Evolutionary conservation across 2,888 invertebrate genomes (phyloP).

Genomic region (Macrosoma leucophasiata): DNA sequence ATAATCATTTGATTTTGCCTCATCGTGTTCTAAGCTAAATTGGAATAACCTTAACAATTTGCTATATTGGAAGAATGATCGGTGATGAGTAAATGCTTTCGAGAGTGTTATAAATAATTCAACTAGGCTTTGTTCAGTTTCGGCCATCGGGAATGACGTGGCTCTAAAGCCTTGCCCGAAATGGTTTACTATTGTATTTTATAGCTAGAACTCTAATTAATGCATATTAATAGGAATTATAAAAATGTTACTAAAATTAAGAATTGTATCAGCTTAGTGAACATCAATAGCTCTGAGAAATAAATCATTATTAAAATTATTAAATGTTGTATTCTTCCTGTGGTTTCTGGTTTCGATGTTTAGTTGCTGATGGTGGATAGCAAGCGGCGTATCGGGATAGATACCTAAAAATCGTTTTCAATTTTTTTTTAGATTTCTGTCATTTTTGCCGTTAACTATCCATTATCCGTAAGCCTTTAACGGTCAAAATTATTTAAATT

Average conservation of each 20-base stretch:
- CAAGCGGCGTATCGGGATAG: too few species aligned
- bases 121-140: conserved; percentile 35
- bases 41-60: too few species aligned
- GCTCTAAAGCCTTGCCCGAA: conserved; percentile 50
- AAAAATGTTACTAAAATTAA: conserved; percentile 72
- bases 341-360: conserved; percentile 16
- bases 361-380: too few species aligned
- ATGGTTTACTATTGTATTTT: conserved; percentile 69
- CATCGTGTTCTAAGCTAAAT: too few species aligned
- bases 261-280: conserved; percentile 75
- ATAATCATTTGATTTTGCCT: too few species aligned
- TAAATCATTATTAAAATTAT: conserved; percentile 74
- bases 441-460: too few species aligned
- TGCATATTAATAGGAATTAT: conserved; percentile 74
- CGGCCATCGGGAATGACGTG: conserved; percentile 41
- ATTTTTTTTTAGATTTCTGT: too few species aligned
- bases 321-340: conserved; percentile 65
- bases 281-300: conserved; percentile 75
- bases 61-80: too few species aligned
- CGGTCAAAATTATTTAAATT: too few species aligned
- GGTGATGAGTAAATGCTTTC: conserved; percentile 23
- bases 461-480: too few species aligned
- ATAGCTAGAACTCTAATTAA: conserved; percentile 75
- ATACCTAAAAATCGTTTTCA: too few species aligned
- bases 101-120: conserved; percentile 32